A percentile compares a stretch with the other conserved stretches of the same genome.
Conservation (phyloP, 2,797 vertebrate species). For the Paramormyrops hopkinsi region DNA sequence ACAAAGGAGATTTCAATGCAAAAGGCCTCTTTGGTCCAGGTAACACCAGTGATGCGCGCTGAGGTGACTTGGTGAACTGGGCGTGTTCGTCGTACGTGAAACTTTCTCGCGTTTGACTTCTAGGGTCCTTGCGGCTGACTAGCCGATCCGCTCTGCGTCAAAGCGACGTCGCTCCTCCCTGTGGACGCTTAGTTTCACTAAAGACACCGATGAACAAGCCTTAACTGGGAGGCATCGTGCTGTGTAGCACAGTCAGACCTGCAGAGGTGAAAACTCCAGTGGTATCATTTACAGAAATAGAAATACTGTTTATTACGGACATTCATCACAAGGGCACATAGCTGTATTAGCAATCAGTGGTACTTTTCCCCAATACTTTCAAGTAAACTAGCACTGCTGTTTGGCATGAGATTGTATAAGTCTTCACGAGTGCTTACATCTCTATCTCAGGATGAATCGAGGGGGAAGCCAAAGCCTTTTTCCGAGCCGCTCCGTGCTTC, state of each 20-base stretch:
- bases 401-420: neutral
- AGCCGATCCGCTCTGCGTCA: neutral
- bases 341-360: neutral
- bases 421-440: neutral
- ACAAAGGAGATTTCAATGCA: neutral
- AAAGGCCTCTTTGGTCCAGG: neutral
- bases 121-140: neutral
- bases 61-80: neutral
- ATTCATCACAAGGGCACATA: neutral
- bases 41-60: neutral
- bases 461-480: neutral
- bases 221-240: neutral
- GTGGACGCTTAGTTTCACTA: neutral
- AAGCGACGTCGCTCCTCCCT: neutral
- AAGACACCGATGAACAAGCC: neutral
- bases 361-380: constrained; percentile 12
- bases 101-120: neutral
- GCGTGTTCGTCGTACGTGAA: neutral
- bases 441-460: neutral
- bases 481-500: constrained; percentile 7
- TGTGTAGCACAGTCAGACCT: neutral
- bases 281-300: neutral
- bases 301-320: neutral
- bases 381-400: neutral
- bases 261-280: neutral